Evolutionary conservation across 2,888 invertebrate genomes (phyloP).

Genomic region (Hirtodrosophila duncani): DNA sequence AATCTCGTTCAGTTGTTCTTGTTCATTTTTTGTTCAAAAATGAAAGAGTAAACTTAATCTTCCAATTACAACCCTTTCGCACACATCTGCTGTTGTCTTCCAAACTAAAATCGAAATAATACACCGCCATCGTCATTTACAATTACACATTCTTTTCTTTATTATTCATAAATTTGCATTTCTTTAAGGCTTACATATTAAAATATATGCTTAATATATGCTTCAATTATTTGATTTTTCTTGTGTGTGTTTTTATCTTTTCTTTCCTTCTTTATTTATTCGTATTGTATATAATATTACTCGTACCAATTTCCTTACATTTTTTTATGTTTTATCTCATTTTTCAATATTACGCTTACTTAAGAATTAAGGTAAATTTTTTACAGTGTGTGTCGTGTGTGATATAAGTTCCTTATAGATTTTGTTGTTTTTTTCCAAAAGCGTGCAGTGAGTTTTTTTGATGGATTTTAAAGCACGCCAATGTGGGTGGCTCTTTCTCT

Average conservation of each 20-base stretch:
- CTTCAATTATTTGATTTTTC: slow-evolving; percentile 60
- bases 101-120: not conserved
- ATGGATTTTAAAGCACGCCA: slow-evolving; percentile 1
- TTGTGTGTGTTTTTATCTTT: slow-evolving; percentile 28
- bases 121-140: slow-evolving; percentile 19
- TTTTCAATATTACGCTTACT: slow-evolving; percentile 29
- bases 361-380: slow-evolving; percentile 50
- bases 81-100: no score
- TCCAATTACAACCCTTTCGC: not conserved
- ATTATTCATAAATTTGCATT: slow-evolving; percentile 66
- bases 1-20: no score
- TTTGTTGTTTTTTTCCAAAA: slow-evolving; percentile 24
- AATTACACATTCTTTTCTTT: slow-evolving; percentile 53
- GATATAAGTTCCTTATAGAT: slow-evolving; percentile 27
- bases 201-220: slow-evolving; percentile 66
- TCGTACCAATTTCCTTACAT: slow-evolving; percentile 1
- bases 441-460: slow-evolving; percentile 50
- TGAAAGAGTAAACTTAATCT: not conserved
- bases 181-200: slow-evolving; percentile 73
- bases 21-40: slow-evolving; percentile 6
- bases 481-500: slow-evolving; percentile 20
- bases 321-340: slow-evolving; percentile 16
- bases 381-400: slow-evolving; percentile 31
- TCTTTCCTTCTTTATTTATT: slow-evolving; percentile 19
- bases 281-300: slow-evolving; percentile 16